Evolutionary conservation across 2,113 vertebrate species (phyloP).

Genomic region (Lepisosteus osseus): DNA sequence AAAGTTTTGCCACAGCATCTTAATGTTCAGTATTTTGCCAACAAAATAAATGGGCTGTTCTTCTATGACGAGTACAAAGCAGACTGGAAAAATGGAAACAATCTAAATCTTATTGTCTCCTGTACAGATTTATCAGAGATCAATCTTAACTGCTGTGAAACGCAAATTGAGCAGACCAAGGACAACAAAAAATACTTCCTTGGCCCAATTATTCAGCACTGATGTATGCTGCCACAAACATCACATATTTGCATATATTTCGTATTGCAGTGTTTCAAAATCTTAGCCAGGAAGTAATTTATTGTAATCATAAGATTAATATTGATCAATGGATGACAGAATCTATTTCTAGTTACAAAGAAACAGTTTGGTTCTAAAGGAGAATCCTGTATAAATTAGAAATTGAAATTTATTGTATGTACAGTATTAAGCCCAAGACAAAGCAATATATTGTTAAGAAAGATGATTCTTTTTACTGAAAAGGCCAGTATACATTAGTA

Average conservation of each 20-base stretch:
- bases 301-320: not conserved
- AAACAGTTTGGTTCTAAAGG: not conserved
- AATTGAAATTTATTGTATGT: too few relatives aligned
- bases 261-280: not conserved
- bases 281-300: not conserved
- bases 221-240: not conserved
- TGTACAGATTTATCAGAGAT: not conserved
- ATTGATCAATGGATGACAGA: not conserved
- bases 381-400: too few relatives aligned
- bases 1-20: not conserved
- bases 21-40: not conserved
- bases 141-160: not conserved
- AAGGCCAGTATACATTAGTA: too few relatives aligned
- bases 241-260: not conserved
- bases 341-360: not conserved
- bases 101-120: not conserved
- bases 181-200: not conserved
- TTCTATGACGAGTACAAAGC: not conserved
- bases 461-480: too few relatives aligned
- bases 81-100: not conserved
- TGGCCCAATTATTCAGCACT: not conserved
- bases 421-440: too few relatives aligned
- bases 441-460: too few relatives aligned
- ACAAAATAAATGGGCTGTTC: slow-evolving; percentile 1
- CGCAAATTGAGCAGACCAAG: not conserved